Evolutionary conservation across 1,140 invertebrate genomes (phyloP), one percentile per base, ranked within the genome.

Genomic region (Neodiprion fabricii): DNA sequence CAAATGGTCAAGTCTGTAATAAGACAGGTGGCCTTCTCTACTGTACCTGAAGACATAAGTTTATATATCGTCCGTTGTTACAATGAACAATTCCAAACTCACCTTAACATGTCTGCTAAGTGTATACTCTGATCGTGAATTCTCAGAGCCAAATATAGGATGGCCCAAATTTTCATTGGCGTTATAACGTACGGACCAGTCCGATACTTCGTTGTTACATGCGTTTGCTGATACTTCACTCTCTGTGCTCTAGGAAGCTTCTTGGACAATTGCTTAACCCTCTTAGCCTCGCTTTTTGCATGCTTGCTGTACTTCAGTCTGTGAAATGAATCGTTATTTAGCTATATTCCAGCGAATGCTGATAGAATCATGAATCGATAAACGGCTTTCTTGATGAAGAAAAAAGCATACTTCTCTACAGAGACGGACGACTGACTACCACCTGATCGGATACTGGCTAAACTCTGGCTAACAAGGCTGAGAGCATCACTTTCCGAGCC

Each of bases 21-120:
- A 91, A 67, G 90, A 90, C 28, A 93, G 78, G 79, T 91, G 90
- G 12, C 91, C 91, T 83, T 93, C 92, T 77, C 87, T 85, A 9
- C 89, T 87, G 78, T 90, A 88, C 61, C 87, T 89, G 66, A 4
- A 75, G 74, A 76, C 78, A 71, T 11, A 9, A 1, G 67, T 61
- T 65, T 9, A 71, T 21, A 48, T 61, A 77, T 66, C 71, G 73
- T 78, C 74, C 71, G 28, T 53, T 21, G 23, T 53, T 67, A 28
- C 69, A 70, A 7, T 61, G 77, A 76, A 66, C 48, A 65, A 14
- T 74, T 53, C 10, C n/a, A 53, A 11, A 10, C 71, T 48, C 79
- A 90, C 76, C 92, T 87, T 48, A 93, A 53, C 71, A 93, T 80
- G 82, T 93, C 92, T 21, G 86, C 83, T 7, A 93, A 76, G 72